Evolutionary conservation across 2,888 invertebrate genomes (phyloP), one percentile per base, ranked within the genome.

Genomic region (Agriotes lineatus): DNA sequence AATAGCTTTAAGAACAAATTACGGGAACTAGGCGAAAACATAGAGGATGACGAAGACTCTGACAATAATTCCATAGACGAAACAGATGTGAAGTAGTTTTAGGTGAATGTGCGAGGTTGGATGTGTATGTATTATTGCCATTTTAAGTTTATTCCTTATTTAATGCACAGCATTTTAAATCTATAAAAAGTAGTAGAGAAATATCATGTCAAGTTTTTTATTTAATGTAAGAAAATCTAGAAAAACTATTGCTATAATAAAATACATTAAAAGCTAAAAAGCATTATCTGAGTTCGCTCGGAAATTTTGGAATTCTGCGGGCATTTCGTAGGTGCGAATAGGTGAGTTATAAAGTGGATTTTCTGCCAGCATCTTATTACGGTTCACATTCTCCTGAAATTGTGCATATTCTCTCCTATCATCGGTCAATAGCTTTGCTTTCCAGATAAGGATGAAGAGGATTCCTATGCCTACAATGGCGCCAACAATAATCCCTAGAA

Each of bases 301-400:
- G 48, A 14, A 48, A n/a, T 61, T n/a, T n/a, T n/a, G 63, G n/a
- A 68, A 42, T 37, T 69, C 58, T 72, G 76, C 71, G 0, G 80
- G 80, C 74, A 79, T 80, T 16, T 62, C 59, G 39, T 77, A 79
- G 2, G 61, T 64, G 4, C 72, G 72, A 22, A 79, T 74, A 0
- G 80, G 80, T 12, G 77, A 77, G 60, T 71, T 77, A 73, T 90
- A 92, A 67, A 92, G 76, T 0, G 91, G 91, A 79, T 90, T 91
- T 54, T 73, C 44, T 48, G 75, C 76, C 4, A 58, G n/a, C n/a
- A 16, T 60, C 33, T 54, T 59, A 12, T 42, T 70, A 10, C 25
- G 54, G 12, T 33, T 14, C 3, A 60, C 9, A 25, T 69, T 54
- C 50, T 63, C 60, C 22, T 70, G 19, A 58, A 74, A 74, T 30